Evolutionary conservation across 1,140 invertebrate species (phyloP), one percentile per base, ranked within the genome.

Genomic region (Leptopilina clavipes): DNA sequence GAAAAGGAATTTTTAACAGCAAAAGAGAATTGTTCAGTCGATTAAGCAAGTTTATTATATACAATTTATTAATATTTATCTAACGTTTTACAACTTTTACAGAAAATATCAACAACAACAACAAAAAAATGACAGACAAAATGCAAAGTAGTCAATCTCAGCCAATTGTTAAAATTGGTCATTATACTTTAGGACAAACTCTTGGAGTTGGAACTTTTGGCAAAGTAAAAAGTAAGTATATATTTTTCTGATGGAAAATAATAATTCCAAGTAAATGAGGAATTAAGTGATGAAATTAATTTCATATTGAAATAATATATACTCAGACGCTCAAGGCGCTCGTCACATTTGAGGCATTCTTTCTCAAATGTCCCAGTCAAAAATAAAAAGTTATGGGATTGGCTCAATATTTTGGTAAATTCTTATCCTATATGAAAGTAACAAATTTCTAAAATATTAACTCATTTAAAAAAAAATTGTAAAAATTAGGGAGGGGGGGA

Each of bases 121-220:
- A n/a, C n/a, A n/a, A n/a, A 73, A 82, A 88, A 83, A 94, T 94
- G 93, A 88, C 92, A 80, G 93, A 94, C 75, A 94, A 93, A 89
- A 86, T 89, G 73, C 83, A 91, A 14, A 82, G 76, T 37, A 90
- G 86, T 86, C 91, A 91, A 82, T 88, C 89, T 25, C 94, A 95
- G 83, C 96, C 96, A 59, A 94, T 97, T 77, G 96, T 98, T 3
- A 98, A 98, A 90, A 98, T 98, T 86, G 97, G 97, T 0, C 96
- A 98, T 88, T 98, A 98, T 86, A 95, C 96, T 31, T 90, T 98
- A 40, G 97, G 97, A 14, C 94, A 95, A 80, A 98, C 97, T 0
- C 91, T 98, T 22, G 97, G 97, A 43, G 94, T 97, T 54, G 97
- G 97, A 10, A 98, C 97, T 11, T 98, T 98, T 91, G 97, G 97